phyloP scores from a whole-genome alignment of 2,113 vertebrate genomes.

The Protobothrops flavoviridis region DNA sequence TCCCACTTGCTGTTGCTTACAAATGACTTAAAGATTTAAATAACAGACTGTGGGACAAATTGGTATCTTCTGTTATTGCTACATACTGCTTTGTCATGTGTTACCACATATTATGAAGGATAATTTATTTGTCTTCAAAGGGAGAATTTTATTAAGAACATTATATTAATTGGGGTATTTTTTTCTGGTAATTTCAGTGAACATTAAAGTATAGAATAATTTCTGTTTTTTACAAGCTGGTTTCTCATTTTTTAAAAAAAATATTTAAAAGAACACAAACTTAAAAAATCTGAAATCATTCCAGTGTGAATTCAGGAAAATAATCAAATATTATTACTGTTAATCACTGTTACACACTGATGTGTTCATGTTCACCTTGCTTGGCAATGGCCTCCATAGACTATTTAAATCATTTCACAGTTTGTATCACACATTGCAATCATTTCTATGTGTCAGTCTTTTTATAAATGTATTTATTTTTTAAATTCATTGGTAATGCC shows the following conservation, averaged over 20 bases:
- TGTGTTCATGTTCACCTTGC: background rate
- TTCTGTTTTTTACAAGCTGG: constrained; percentile 24
- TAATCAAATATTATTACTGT: no score
- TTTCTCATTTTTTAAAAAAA: background rate
- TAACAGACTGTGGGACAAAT: constrained; percentile 37
- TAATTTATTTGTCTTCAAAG: background rate
- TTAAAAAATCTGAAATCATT: background rate
- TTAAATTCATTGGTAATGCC: background rate
- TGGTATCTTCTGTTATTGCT: constrained; percentile 51
- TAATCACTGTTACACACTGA: background rate
- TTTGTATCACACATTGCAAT: background rate
- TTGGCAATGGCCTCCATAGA: background rate
- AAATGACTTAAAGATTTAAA: constrained; percentile 39
- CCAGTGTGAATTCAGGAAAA: background rate
- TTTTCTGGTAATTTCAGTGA: constrained; percentile 43
- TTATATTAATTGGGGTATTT: constrained; percentile 59
- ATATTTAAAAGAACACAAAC: background rate
- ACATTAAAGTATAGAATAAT: constrained; percentile 20
- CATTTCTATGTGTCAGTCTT: background rate
- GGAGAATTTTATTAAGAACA: constrained; percentile 25
- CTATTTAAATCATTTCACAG: background rate
- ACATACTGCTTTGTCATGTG: constrained; percentile 39
- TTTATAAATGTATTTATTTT: background rate
- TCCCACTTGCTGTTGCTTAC: constrained; percentile 6
- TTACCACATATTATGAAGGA: constrained; percentile 35